A percentile compares a stretch with the other conserved stretches of the same genome.
These are phyloP conservation scores for Zaprionus davidi DNA, from an alignment of 1,140 invertebrate species.

Conservation along the genomic window DNA sequence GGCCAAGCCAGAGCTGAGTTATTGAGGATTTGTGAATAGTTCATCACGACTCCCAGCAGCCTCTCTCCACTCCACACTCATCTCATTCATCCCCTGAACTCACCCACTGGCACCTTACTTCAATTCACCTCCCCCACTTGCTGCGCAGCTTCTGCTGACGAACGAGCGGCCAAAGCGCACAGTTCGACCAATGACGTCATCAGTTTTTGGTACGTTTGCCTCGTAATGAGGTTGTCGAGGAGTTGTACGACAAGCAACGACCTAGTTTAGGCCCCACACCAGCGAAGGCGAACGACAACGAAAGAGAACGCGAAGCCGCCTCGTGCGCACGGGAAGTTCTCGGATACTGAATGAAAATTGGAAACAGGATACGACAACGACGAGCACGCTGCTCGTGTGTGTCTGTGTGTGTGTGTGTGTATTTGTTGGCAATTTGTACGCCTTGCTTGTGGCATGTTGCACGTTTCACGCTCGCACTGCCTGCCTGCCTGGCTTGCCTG, in stretches of 20 bases:
- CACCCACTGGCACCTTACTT: too few relatives aligned
- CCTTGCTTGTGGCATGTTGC: constrained; percentile 42
- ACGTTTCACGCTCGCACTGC: constrained; percentile 30
- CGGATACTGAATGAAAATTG: constrained; percentile 78
- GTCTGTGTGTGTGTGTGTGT: constrained; percentile 20
- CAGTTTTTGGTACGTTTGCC: constrained; percentile 41
- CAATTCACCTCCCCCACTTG: too few relatives aligned
- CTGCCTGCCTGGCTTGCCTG: constrained; percentile 15
- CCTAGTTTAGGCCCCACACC: constrained; percentile 32
- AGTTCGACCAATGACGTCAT: constrained; percentile 77
- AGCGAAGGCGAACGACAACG: constrained; percentile 17
- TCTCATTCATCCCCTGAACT: too few relatives aligned
- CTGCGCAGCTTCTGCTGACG: constrained; percentile 63
- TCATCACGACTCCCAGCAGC: background rate
- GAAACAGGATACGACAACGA: constrained; percentile 72
- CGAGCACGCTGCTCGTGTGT: constrained; percentile 27
- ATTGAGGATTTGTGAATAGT: background rate
- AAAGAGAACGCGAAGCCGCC: constrained; percentile 19
- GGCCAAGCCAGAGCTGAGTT: constrained; percentile 1
- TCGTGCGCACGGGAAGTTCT: constrained; percentile 55
- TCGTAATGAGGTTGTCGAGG: constrained; percentile 77
- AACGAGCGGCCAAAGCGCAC: constrained; percentile 61
- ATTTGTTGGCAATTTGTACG: constrained; percentile 54
- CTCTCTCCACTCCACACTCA: background rate
- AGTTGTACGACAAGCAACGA: constrained; percentile 67